Base-by-base conservation (phyloP, 2,888 invertebrate species). In the Aspidiotus rigidus region DNA sequence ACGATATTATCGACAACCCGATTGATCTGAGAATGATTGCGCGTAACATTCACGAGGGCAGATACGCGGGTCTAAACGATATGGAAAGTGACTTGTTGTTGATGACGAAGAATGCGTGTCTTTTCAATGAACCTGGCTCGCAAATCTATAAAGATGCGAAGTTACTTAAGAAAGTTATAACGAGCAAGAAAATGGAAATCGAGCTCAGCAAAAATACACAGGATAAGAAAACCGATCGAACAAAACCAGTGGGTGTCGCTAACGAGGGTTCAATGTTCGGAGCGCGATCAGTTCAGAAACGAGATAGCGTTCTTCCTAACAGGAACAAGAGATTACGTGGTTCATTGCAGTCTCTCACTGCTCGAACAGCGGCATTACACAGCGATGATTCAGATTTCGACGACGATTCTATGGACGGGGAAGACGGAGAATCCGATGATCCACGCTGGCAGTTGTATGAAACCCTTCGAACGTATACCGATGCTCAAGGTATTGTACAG, bases 91-190 rank as follows among this genome's bases (percentile, higher is more conserved):
- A 99, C 81, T 79, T 99, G 54, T 78, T 88, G 73, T 81, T 91
- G 66, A 92, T 99, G 90, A 90, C 91, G 62, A 87, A 89, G 73
- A 99, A 99, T 79, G 98, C 98, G 0, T 96, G 95, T 77, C 82
- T 86, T 16, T 99, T 95, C 77, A 98, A 98, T 78, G 97, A 97
- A 76, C 94, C 98, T 0, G 94, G 94, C 2, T 96, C 96, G 13
- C 89, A 89, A 77, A 96, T 98, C 74, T 97, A 95, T 77, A 95
- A 93, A 79, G 94, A 96, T 79, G 95, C 97, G 0, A 93, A 92
- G 76, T 82, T 86, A 28, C 79, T 98, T 69, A 90, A 91, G 76
- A 92, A 90, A 83, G 85, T 90, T 73, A 81, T 83, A 64, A 77
- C 84, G 73, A 82, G 82, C 62, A 84, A 84, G 72, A 87, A 86